Conservation (phyloP, 2,113 vertebrate genomes). For the Tapirus terrestris region DNA sequence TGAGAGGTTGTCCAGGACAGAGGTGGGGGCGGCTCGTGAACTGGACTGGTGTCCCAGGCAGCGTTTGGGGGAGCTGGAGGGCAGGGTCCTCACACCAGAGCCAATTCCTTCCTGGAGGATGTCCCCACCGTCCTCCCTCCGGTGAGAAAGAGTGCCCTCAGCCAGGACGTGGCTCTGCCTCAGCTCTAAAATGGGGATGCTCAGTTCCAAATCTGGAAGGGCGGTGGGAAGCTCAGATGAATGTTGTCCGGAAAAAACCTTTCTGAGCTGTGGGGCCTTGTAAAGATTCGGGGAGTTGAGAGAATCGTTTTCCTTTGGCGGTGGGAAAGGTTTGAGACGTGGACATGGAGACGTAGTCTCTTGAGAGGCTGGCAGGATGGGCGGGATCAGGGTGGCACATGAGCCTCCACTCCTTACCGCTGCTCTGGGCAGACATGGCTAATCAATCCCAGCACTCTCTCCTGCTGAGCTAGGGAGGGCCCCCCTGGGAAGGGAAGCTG, state of each 20-base stretch:
- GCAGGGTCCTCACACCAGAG: not conserved
- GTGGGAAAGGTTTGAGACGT: not conserved
- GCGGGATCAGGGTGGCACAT: not conserved
- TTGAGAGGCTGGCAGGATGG: not conserved
- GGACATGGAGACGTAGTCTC: not conserved
- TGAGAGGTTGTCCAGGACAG: not conserved
- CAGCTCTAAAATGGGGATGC: not conserved
- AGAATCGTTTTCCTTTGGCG: not conserved
- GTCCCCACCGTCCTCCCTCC: not conserved
- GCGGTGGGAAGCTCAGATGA: not conserved
- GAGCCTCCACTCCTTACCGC: fast-evolving
- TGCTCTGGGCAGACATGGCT: not conserved
- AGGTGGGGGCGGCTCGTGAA: not conserved
- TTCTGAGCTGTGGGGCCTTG: not conserved
- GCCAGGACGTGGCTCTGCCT: not conserved
- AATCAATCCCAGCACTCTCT: constrained; percentile 22
- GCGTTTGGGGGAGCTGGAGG: not conserved
- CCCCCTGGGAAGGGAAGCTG: not conserved
- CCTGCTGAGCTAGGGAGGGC: not conserved
- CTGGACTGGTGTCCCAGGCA: not conserved
- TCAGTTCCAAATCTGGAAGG: not conserved
- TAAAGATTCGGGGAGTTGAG: no score
- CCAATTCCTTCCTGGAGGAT: not conserved
- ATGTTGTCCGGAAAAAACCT: not conserved
- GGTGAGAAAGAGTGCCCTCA: not conserved